phyloP scores from a whole-genome alignment of 2,797 vertebrate species.

The Arctocebus calabarensis region DNA sequence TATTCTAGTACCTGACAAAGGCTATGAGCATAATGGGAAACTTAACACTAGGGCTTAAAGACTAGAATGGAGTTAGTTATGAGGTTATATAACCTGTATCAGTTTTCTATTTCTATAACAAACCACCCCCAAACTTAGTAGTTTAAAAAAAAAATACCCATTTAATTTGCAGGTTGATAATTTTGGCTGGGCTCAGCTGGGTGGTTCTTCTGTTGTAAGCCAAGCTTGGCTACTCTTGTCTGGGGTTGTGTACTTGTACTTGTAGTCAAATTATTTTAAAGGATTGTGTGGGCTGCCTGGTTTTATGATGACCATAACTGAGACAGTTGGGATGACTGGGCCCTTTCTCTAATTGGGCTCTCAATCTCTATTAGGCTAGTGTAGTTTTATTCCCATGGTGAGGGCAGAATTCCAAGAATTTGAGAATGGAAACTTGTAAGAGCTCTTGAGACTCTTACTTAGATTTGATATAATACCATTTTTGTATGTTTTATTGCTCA shows the following conservation, averaged over 20 bases:
- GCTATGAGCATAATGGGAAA: background rate
- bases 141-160: background rate
- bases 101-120: slow-evolving; percentile 14
- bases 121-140: background rate
- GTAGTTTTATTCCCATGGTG: background rate
- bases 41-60: background rate
- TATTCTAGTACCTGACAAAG: background rate
- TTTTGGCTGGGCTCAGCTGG: background rate
- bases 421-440: background rate
- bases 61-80: background rate
- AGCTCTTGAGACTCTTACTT: background rate
- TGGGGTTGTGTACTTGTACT: background rate
- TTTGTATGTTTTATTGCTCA: background rate
- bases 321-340: background rate
- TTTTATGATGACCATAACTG: background rate
- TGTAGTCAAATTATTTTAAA: background rate
- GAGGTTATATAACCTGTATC: background rate
- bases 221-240: background rate
- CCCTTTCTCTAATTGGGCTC: background rate
- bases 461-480: background rate
- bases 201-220: background rate
- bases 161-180: background rate
- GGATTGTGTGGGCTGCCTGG: background rate
- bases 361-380: background rate
- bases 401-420: background rate